Evolutionary conservation across 2,113 vertebrate genomes (phyloP).

Genomic region (Parus major): DNA sequence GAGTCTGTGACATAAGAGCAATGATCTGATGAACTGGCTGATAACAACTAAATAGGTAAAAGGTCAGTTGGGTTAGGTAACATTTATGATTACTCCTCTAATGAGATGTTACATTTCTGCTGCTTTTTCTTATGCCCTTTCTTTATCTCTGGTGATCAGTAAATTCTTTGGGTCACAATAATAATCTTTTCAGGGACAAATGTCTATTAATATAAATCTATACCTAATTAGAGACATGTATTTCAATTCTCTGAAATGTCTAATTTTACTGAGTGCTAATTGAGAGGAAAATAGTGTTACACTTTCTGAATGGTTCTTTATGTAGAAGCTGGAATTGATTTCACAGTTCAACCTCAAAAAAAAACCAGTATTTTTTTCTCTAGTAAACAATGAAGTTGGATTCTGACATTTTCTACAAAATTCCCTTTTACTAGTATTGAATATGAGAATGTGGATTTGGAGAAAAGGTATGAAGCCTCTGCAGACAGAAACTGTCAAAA

Average conservation of each 20-base stretch:
- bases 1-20: background rate
- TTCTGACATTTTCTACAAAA: background rate
- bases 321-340: background rate
- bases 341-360: background rate
- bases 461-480: background rate
- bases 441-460: background rate
- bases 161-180: background rate
- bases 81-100: background rate
- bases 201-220: background rate
- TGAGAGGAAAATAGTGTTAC: background rate
- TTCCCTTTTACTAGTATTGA: background rate
- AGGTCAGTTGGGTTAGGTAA: background rate
- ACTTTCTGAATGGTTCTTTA: background rate
- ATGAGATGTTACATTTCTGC: background rate
- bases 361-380: background rate
- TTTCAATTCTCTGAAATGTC: background rate
- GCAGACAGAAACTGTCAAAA: constrained; percentile 20
- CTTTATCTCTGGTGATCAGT: background rate
- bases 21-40: constrained; percentile 7
- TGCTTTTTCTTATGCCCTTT: background rate
- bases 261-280: background rate
- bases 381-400: background rate
- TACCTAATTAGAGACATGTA: background rate
- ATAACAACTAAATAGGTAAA: background rate
- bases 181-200: background rate